A percentile compares a stretch with the other conserved stretches of the same genome.
Conservation (phyloP, 30 jellyfish, hydroid and myxozoan species). For the Sanderia malayensis region DNA sequence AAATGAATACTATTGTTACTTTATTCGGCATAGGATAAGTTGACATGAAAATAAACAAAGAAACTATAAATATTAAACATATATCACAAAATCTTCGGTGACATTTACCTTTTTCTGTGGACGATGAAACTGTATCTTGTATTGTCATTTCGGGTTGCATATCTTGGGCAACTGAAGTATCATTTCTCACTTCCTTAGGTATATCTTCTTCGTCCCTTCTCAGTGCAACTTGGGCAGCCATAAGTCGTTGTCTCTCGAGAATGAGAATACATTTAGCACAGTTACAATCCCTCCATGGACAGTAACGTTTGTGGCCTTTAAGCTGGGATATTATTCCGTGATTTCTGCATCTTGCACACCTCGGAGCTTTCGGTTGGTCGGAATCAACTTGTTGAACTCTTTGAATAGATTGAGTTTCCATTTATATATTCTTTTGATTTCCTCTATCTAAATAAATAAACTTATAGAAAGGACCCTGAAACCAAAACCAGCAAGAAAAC, state of each 20-base stretch:
- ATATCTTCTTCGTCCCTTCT: conserved; percentile 76
- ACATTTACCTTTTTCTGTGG: conserved; percentile 58
- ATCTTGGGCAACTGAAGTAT: no score
- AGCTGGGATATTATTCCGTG: conserved; percentile 83
- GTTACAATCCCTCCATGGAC: conserved; percentile 89
- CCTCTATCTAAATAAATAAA: no score
- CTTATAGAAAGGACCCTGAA: no score
- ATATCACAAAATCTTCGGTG: no score
- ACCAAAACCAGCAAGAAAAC: no score
- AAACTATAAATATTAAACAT: no score
- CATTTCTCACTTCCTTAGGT: conserved; percentile 43
- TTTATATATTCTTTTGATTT: neutral
- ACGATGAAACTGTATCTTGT: conserved; percentile 55
- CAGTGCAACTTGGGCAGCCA: conserved; percentile 90
- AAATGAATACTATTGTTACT: no score
- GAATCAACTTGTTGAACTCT: conserved; percentile 39
- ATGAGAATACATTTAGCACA: conserved; percentile 76
- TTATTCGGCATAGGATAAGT: no score
- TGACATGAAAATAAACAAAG: no score
- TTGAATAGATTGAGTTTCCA: conserved; percentile 56
- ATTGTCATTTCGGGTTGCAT: conserved; percentile 28
- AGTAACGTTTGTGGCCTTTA: conserved; percentile 74
- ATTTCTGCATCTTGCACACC: conserved; percentile 84
- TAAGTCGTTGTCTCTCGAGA: conserved; percentile 76
- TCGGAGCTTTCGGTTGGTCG: conserved; percentile 82